Evolutionary conservation across 2,113 vertebrate species (phyloP).

Genomic region (Jaculus jaculus): DNA sequence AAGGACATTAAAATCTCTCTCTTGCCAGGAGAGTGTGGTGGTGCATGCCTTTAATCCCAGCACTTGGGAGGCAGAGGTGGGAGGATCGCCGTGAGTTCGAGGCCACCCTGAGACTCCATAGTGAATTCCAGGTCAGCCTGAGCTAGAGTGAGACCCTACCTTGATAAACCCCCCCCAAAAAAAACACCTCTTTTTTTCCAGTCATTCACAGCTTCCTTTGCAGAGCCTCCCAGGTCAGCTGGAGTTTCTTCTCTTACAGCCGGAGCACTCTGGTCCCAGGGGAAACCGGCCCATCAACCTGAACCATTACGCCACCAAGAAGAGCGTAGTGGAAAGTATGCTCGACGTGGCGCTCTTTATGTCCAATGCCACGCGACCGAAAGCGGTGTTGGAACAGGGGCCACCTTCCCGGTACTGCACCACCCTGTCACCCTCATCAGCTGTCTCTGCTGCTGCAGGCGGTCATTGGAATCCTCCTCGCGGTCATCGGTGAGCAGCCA

Average conservation of each 20-base stretch:
- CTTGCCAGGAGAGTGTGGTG: too few relatives aligned
- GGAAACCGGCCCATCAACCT: conserved; percentile 86
- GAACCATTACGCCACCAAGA: conserved; percentile 95
- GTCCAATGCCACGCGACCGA: conserved; percentile 92
- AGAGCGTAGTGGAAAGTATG: conserved; percentile 93
- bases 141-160: too few relatives aligned
- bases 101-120: too few relatives aligned
- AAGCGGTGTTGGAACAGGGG: conserved; percentile 92
- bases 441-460: conserved; percentile 92
- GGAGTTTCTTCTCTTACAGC: conserved; percentile 51
- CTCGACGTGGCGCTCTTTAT: conserved; percentile 92
- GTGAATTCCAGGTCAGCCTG: too few relatives aligned
- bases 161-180: too few relatives aligned
- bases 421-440: conserved; percentile 90
- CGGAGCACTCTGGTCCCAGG: conserved; percentile 21
- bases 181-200: too few relatives aligned
- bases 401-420: conserved; percentile 88
- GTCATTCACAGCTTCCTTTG: too few relatives aligned
- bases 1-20: neutral
- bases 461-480: conserved; percentile 89
- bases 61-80: too few relatives aligned
- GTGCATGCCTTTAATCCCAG: too few relatives aligned
- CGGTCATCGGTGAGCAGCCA: conserved; percentile 89
- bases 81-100: too few relatives aligned
- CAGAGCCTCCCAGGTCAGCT: neutral